Evolutionary conservation across 2,888 invertebrate genomes (phyloP).

Genomic region (Drosophila fulvimacula): DNA sequence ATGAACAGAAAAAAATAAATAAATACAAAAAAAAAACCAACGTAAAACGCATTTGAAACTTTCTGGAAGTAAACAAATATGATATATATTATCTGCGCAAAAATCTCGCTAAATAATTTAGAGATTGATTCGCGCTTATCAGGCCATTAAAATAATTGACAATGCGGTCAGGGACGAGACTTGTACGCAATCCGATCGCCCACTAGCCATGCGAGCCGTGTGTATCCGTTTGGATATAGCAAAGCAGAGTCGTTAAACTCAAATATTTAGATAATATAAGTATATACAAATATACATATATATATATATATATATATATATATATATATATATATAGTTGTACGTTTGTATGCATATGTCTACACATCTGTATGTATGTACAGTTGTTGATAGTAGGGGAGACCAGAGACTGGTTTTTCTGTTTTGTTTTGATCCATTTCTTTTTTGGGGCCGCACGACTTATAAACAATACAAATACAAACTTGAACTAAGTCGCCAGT

Average conservation of each 20-base stretch:
- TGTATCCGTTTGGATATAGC: slow-evolving; percentile 16
- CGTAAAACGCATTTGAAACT: neutral
- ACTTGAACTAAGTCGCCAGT: slow-evolving; percentile 28
- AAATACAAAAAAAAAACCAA: too few relatives aligned
- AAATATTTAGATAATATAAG: slow-evolving; percentile 3
- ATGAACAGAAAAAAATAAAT: too few relatives aligned
- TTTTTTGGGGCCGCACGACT: slow-evolving; percentile 61
- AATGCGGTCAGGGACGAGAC: slow-evolving; percentile 45
- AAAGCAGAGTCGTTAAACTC: slow-evolving; percentile 14
- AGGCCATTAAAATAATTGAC: slow-evolving; percentile 14
- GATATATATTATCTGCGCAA: neutral
- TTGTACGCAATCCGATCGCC: slow-evolving; percentile 17
- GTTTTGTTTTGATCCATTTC: slow-evolving; percentile 59
- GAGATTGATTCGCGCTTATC: slow-evolving; percentile 12
- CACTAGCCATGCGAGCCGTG: slow-evolving; percentile 20
- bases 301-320: neutral
- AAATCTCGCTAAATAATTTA: slow-evolving; percentile 3
- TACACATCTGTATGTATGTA: slow-evolving; percentile 2
- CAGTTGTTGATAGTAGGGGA: slow-evolving; percentile 38
- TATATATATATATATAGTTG: too few relatives aligned
- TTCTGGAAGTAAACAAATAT: neutral
- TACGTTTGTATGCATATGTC: neutral
- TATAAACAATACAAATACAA: slow-evolving; percentile 52
- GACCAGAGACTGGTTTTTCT: slow-evolving; percentile 49
- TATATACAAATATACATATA: neutral